Evolutionary conservation across 2,113 vertebrate genomes (phyloP), one percentile per base, ranked within the genome.

Genomic region (Mirza zaza): DNA sequence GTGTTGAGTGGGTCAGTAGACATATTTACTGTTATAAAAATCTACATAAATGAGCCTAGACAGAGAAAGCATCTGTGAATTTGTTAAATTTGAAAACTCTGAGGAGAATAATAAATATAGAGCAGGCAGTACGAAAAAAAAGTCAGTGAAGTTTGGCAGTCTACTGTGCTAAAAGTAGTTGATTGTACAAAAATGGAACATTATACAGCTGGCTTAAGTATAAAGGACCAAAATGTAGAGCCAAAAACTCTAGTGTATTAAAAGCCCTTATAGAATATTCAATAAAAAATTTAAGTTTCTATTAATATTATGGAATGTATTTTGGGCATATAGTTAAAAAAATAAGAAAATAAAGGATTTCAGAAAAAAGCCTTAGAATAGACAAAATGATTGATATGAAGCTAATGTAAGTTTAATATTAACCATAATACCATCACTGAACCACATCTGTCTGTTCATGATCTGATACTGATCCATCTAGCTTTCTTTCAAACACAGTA

Each of bases 11-110:
- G 97, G 98, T 97, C 97, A 97, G 93, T 90, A 97, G 97, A 97
- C 97, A 97, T 97, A 97, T 97, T 97, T 97, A 97, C 97, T 92
- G 87, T 97, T 95, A 93, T 65, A 97, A 97, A 97, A 97, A 97
- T 97, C 97, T 97, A 85, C 95, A 95, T 97, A 98, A 98, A 97
- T 95, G 95, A 97, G 95, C 97, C 95, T 97, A 97, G 97, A 97
- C 89, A 68, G 93, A 97, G 93, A 97, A 97, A 97, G 96, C 96
- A 97, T 98, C 97, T 98, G 97, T 98, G 97, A 96, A 97, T 97
- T 97, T 97, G 94, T 98, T 98, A 98, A 97, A 98, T 97, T 97
- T 97, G 96, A 98, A 98, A 98, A 97, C 94, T 97, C 97, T 95
- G 91, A 95, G 70, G 93, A 96, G 97, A 97, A 97, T 97, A 97